These are phyloP conservation scores for Acanthosoma haemorrhoidale DNA, from an alignment of 2,888 invertebrate species.

Conservation along the genomic window DNA sequence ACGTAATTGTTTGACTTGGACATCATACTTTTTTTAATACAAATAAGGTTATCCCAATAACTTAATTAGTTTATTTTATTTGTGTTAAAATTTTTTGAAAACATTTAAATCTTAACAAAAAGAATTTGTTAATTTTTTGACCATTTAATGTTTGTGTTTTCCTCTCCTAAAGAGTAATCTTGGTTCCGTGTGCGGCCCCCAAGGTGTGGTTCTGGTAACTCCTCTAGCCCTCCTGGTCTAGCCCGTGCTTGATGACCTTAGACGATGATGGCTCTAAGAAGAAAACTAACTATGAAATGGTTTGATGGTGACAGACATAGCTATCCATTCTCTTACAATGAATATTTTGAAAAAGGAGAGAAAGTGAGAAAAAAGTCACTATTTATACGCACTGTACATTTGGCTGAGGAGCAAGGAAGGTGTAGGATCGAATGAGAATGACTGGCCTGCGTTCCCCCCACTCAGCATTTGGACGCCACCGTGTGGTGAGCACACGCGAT, in stretches of 20 bases:
- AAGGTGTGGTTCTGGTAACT: slow-evolving; percentile 20
- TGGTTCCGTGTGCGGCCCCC: slow-evolving; percentile 25
- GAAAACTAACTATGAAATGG: too few relatives aligned
- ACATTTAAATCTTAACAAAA: neutral
- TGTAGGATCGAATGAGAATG: neutral
- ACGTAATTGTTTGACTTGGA: slow-evolving; percentile 6
- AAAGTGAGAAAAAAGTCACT: too few relatives aligned
- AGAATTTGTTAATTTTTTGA: slow-evolving; percentile 26
- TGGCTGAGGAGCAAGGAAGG: neutral
- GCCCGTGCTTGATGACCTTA: slow-evolving; percentile 27
- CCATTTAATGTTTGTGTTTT: slow-evolving; percentile 29
- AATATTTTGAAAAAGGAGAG: too few relatives aligned
- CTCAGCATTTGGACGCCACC: neutral
- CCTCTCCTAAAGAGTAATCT: slow-evolving; percentile 30
- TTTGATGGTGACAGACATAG: neutral
- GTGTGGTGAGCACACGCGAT: slow-evolving; percentile 8
- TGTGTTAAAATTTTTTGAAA: neutral
- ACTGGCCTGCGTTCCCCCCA: neutral
- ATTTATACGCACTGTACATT: neutral
- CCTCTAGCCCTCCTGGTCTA: slow-evolving; percentile 12
- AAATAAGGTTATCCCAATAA: slow-evolving; percentile 9
- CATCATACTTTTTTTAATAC: neutral
- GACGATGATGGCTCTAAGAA: neutral
- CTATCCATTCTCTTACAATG: neutral
- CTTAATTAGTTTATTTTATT: neutral